These are phyloP conservation scores for Dasyornis broadbenti DNA, from an alignment of 2,113 vertebrate genomes.

Conservation along the genomic window DNA sequence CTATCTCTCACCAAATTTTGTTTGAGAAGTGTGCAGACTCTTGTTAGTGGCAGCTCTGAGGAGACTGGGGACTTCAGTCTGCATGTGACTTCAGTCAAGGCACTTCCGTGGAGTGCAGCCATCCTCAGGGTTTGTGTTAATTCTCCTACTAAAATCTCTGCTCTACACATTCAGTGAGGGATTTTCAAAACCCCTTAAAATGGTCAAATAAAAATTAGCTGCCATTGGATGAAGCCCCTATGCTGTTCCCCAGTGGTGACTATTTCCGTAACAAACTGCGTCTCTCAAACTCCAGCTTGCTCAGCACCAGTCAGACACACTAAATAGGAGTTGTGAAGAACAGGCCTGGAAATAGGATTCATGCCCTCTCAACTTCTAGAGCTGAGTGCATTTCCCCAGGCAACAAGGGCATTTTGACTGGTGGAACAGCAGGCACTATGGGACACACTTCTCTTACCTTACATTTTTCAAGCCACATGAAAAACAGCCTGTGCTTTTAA, in stretches of 20 bases:
- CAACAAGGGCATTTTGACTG: not conserved
- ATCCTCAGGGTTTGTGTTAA: not conserved
- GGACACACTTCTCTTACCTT: not conserved
- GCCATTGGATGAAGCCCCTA: not conserved
- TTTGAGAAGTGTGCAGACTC: not conserved
- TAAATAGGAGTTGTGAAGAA: not conserved
- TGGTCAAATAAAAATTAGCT: not conserved
- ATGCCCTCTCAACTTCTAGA: not conserved
- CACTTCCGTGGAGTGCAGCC: not conserved
- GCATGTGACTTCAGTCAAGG: not conserved
- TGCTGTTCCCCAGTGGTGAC: not conserved
- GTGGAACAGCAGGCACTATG: not conserved
- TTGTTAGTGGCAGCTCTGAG: not conserved
- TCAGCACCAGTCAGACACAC: not conserved
- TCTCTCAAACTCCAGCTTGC: not conserved
- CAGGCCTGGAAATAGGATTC: slow-evolving; percentile 3
- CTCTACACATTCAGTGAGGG: not conserved
- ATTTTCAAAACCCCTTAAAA: not conserved
- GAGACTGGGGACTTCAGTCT: not conserved
- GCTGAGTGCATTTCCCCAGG: not conserved
- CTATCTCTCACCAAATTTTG: not conserved
- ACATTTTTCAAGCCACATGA: not conserved
- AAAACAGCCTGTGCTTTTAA: slow-evolving; percentile 10
- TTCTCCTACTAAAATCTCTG: not conserved
- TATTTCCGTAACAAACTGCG: not conserved